Percentiles rank a stretch among this genome's conserved stretches.
These are phyloP conservation scores for Oreochromis mossambicus DNA, from an alignment of 2,797 vertebrate species.

Conservation along the genomic window DNA sequence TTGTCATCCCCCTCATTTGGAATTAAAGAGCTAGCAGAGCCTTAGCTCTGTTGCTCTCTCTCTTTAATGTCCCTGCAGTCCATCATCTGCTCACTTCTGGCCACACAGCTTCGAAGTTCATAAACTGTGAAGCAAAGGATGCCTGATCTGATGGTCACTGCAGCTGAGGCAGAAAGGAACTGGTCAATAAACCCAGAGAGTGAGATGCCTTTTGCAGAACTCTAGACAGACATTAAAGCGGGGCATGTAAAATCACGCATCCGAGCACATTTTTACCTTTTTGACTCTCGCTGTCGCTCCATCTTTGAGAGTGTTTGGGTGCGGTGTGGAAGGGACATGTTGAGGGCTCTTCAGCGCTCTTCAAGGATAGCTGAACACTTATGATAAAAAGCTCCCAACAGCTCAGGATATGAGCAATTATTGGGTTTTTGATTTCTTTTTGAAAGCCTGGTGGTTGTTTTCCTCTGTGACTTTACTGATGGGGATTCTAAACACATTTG, in stretches of 20 bases:
- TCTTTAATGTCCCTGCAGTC: conserved; percentile 36
- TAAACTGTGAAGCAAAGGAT: conserved; percentile 64
- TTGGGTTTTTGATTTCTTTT: conserved; percentile 5
- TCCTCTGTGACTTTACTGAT: not conserved
- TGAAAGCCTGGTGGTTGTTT: not conserved
- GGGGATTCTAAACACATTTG: not conserved
- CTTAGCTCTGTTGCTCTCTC: conserved; percentile 30
- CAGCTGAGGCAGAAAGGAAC: conserved; percentile 50
- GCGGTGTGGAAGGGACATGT: not conserved
- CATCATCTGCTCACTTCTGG: conserved; percentile 42
- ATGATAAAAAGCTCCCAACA: not conserved
- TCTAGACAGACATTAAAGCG: conserved; percentile 18
- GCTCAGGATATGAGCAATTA: conserved; percentile 25
- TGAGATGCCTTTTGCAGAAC: conserved; percentile 38
- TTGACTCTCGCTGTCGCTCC: not conserved
- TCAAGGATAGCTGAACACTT: not conserved
- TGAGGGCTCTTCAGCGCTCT: conserved; percentile 8
- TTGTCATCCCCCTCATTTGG: conserved; percentile 48
- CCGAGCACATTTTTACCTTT: conserved; percentile 24
- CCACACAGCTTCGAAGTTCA: conserved; percentile 48
- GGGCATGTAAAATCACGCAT: conserved; percentile 29
- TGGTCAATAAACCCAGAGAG: conserved; percentile 53
- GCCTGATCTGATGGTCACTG: conserved; percentile 65
- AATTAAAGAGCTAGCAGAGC: conserved; percentile 47
- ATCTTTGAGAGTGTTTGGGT: conserved; percentile 11